Conservation (phyloP, 2,113 vertebrate species). For the Melospiza georgiana region DNA sequence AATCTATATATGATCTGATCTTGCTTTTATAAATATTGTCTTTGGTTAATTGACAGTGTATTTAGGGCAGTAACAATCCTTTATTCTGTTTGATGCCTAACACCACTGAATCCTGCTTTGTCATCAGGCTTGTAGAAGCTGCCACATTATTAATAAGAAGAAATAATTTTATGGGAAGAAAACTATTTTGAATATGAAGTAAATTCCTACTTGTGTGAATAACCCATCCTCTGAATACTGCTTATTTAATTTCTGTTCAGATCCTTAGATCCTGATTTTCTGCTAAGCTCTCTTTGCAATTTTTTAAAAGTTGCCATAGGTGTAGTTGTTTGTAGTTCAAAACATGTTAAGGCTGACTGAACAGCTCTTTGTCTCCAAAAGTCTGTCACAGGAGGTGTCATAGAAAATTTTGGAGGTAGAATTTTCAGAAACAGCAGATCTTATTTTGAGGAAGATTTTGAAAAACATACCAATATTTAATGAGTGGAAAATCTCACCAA, state of each 20-base stretch:
- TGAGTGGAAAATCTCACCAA: background rate
- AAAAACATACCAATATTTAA: background rate
- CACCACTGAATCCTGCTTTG: background rate
- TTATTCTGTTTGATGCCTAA: background rate
- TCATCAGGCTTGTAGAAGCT: background rate
- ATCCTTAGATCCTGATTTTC: background rate
- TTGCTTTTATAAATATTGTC: background rate
- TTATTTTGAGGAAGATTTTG: background rate
- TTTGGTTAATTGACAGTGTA: background rate
- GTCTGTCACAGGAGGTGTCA: background rate
- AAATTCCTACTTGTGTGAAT: background rate
- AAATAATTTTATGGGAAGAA: background rate
- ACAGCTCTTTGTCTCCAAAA: background rate
- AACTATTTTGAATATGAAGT: background rate
- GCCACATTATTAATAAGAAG: background rate
- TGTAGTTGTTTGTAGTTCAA: background rate
- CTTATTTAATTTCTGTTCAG: background rate
- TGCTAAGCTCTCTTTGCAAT: background rate
- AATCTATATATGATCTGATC: background rate
- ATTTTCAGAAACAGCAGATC: background rate
- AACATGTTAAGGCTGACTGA: background rate
- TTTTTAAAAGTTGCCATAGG: background rate
- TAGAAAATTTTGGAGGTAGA: background rate
- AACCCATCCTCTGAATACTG: background rate
- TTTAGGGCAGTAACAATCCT: background rate